phyloP scores from a whole-genome alignment of 2,888 invertebrate species.

The Calliopum simillimum region DNA sequence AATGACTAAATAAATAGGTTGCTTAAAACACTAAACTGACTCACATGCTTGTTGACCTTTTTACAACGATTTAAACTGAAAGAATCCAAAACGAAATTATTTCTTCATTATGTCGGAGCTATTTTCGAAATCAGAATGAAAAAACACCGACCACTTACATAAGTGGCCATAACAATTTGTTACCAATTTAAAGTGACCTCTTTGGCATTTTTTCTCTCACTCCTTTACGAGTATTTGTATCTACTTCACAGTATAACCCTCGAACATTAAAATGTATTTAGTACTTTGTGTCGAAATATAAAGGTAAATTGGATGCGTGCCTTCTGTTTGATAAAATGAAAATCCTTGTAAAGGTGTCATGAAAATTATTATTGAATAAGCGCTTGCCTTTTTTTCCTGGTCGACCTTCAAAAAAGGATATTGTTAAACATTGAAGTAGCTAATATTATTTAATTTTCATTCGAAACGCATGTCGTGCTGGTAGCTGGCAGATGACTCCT shows the following conservation, averaged over 20 bases:
- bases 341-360: background rate
- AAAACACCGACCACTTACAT: background rate
- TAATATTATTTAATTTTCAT: constrained; percentile 12
- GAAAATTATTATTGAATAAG: constrained; percentile 18
- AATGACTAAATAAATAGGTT: no score
- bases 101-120: no score
- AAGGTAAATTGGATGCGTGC: constrained; percentile 10
- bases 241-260: background rate
- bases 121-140: no score
- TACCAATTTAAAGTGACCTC: background rate
- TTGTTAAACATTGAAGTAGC: background rate
- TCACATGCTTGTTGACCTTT: no score
- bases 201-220: no score
- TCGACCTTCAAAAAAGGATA: no score
- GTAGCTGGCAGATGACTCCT: background rate
- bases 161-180: constrained; percentile 20
- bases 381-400: background rate
- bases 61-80: no score
- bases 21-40: no score
- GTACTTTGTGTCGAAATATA: background rate
- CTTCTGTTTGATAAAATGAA: constrained; percentile 21
- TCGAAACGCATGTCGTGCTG: background rate
- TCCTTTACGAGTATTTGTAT: background rate
- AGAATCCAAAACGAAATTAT: no score
- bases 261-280: background rate